Evolutionary conservation across 1,140 invertebrate genomes (phyloP).

Genomic region (Eciton burchellii): DNA sequence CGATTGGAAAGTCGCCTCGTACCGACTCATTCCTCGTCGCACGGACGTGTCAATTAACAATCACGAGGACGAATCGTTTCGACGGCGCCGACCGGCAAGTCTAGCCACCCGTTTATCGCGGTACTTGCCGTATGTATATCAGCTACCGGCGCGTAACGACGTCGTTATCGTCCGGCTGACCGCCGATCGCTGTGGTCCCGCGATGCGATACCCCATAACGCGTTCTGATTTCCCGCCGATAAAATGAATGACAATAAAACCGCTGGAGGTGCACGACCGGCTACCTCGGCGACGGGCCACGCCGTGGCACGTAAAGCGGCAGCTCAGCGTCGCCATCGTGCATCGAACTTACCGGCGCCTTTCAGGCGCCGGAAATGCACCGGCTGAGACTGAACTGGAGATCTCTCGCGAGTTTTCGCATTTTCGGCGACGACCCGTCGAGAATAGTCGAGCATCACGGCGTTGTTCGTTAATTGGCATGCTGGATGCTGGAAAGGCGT

Average conservation of each 20-base stretch:
- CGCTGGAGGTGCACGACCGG: background rate
- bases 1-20: background rate
- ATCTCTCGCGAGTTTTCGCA: constrained; percentile 14
- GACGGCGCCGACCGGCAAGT: constrained; percentile 70
- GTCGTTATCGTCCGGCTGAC: constrained; percentile 68
- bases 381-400: background rate
- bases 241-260: constrained; percentile 62
- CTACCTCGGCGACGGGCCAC: background rate
- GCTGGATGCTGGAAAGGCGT: too few relatives aligned
- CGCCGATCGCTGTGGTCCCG: constrained; percentile 46
- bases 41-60: constrained; percentile 77
- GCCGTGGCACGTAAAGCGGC: background rate
- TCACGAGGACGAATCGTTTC: constrained; percentile 74
- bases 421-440: background rate
- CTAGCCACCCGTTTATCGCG: constrained; percentile 71
- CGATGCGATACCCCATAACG: constrained; percentile 32
- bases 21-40: constrained; percentile 13
- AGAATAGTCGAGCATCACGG: background rate
- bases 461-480: background rate
- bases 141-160: constrained; percentile 63
- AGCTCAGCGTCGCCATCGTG: constrained; percentile 23
- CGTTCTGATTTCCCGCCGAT: constrained; percentile 66
- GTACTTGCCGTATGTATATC: constrained; percentile 59
- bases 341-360: constrained; percentile 22
- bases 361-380: constrained; percentile 1